Evolutionary conservation across 2,888 invertebrate genomes (phyloP).

Genomic region (Pandemis heparana): DNA sequence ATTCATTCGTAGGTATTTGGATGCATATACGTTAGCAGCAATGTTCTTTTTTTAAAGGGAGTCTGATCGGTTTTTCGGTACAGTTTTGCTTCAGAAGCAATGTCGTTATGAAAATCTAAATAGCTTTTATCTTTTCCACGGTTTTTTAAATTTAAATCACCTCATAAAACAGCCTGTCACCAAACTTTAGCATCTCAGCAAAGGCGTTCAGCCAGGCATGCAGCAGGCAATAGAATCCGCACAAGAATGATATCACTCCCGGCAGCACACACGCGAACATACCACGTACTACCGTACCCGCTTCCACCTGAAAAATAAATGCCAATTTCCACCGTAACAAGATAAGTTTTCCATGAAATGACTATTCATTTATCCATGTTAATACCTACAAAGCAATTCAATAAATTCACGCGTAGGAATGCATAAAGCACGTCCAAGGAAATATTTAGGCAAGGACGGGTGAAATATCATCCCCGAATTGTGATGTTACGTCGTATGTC

Average conservation of each 20-base stretch:
- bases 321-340: constrained; percentile 15
- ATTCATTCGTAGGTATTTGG: no score
- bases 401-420: constrained; percentile 30
- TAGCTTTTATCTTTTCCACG: no score
- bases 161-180: constrained; percentile 89
- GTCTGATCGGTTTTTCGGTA: no score
- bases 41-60: no score
- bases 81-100: no score
- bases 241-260: constrained; percentile 88
- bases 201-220: constrained; percentile 97
- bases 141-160: constrained; percentile 49
- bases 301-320: constrained; percentile 65
- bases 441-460: constrained; percentile 4
- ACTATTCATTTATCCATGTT: constrained; percentile 5
- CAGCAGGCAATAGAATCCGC: constrained; percentile 94
- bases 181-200: constrained; percentile 95
- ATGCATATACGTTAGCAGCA: no score
- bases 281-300: constrained; percentile 81
- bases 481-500: neutral
- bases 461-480: neutral
- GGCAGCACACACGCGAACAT: constrained; percentile 92
- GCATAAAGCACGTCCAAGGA: constrained; percentile 23
- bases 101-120: no score
- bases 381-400: constrained; percentile 22
- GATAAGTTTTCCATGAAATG: constrained; percentile 5